Evolutionary conservation across 1,140 invertebrate genomes (phyloP), one percentile per base, ranked within the genome.

Genomic region (Drosophila rufa): DNA sequence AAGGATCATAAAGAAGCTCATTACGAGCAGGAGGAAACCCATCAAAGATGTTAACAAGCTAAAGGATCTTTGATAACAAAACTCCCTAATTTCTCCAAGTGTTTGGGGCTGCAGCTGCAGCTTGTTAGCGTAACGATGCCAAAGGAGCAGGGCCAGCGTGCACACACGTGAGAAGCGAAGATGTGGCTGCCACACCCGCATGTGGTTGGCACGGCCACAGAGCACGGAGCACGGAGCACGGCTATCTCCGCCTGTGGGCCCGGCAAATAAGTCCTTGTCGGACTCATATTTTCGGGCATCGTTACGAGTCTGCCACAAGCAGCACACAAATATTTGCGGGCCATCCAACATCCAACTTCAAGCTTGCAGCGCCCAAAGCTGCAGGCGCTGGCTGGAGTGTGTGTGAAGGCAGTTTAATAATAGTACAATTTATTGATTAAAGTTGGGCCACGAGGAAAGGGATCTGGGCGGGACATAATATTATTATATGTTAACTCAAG

Each of bases 381-480:
- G 74, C 70, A 75, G 61, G 71, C 60, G 51, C 40, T 47, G 22
- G 33, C 22, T 6, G 12, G 15, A 2, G 42, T 47, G 25, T 42
- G 30, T 47, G 15, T 27, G 19, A 33, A 62, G 51, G 48, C 46
- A 71, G 75, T 73, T 87, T 77, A 89, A 83, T 83, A 87, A 77
- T 69, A 76, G 80, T 80, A 79, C 81, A 80, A 86, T 77, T 89
- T 89, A 86, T 89, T 86, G 84, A 86, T 89, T 87, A 69, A 83
- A 86, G 48, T 76, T 70, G 56, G 22, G 45, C 9, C n/a, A 69
- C 27, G 25, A 25, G 25, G n/a, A 19, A 17, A 40, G 17, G 36
- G 30, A 7, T 33, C 53, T 9, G 47, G 42, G 40, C 43, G 36
- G 27, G 55, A 42, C 74, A 77, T 55, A 42, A 60, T 69, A 55